phyloP scores from a whole-genome alignment of 1,140 invertebrate species.

The Glossosoma conforme region DNA sequence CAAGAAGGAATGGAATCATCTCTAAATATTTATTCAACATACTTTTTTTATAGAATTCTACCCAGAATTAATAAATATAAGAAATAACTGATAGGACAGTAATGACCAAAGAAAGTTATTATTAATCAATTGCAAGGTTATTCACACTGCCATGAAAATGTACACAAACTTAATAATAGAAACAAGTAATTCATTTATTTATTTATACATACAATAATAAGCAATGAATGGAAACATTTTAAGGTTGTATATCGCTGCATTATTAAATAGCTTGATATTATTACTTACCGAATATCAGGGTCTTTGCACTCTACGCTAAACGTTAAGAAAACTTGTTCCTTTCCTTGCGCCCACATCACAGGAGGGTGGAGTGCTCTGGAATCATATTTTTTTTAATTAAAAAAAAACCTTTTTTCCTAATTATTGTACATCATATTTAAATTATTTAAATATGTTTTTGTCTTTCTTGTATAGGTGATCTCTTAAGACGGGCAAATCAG shows the following conservation, averaged over 20 bases:
- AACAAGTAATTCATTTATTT: background rate
- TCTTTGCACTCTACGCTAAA: slow-evolving; percentile 86
- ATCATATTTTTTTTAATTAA: background rate
- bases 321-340: slow-evolving; percentile 74
- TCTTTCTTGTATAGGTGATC: background rate
- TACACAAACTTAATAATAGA: slow-evolving; percentile 9
- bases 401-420: background rate
- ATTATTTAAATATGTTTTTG: no score
- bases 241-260: background rate
- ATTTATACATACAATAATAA: background rate
- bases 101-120: no score
- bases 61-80: no score
- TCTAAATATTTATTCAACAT: no score
- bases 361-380: slow-evolving; percentile 60
- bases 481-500: background rate
- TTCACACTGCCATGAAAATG: background rate
- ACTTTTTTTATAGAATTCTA: no score
- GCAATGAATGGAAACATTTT: background rate
- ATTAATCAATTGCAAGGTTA: no score
- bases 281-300: slow-evolving; percentile 62
- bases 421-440: background rate
- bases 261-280: background rate
- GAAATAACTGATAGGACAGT: no score
- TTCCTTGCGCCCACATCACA: slow-evolving; percentile 89
- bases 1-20: no score